Conservation (phyloP, 2,113 vertebrate genomes). For the Hippocampus abdominalis region DNA sequence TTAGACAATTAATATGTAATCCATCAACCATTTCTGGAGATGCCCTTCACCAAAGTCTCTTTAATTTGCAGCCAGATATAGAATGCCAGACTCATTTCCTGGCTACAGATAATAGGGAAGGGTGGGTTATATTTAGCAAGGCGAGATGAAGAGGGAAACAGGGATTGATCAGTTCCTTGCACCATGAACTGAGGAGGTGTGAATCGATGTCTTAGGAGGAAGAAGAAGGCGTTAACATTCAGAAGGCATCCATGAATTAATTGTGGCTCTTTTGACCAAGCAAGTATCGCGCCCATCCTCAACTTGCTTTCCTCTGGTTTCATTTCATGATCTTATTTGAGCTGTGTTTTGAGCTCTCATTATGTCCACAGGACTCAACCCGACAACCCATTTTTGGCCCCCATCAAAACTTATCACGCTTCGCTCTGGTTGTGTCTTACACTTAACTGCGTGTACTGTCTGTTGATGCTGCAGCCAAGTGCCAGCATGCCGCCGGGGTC, state of each 20-base stretch:
- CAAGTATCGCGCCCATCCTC: conserved; percentile 19
- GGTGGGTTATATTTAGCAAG: conserved; percentile 66
- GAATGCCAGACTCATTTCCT: conserved; percentile 61
- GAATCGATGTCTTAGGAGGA: conserved; percentile 67
- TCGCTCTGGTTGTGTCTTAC: too few species aligned
- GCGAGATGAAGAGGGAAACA: conserved; percentile 40
- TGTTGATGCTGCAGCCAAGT: conserved; percentile 11
- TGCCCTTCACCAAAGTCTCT: conserved; percentile 23
- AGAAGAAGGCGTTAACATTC: conserved; percentile 48
- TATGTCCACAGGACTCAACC: conserved; percentile 1
- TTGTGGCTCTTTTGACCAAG: conserved; percentile 21
- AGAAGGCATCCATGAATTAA: conserved; percentile 58
- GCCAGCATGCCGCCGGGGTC: background rate
- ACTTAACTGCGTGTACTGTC: conserved; percentile 1
- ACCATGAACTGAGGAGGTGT: conserved; percentile 58
- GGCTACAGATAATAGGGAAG: conserved; percentile 52
- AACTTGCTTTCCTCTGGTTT: conserved; percentile 22
- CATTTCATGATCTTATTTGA: conserved; percentile 20
- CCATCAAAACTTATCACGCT: background rate
- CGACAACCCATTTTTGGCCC: background rate
- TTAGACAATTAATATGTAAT: conserved; percentile 50
- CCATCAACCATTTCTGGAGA: conserved; percentile 56
- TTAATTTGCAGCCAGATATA: conserved; percentile 48
- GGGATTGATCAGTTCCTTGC: conserved; percentile 63
- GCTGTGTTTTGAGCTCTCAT: conserved; percentile 9